phyloP scores from a whole-genome alignment of 2,113 vertebrate genomes.

The Ailurus styani region DNA sequence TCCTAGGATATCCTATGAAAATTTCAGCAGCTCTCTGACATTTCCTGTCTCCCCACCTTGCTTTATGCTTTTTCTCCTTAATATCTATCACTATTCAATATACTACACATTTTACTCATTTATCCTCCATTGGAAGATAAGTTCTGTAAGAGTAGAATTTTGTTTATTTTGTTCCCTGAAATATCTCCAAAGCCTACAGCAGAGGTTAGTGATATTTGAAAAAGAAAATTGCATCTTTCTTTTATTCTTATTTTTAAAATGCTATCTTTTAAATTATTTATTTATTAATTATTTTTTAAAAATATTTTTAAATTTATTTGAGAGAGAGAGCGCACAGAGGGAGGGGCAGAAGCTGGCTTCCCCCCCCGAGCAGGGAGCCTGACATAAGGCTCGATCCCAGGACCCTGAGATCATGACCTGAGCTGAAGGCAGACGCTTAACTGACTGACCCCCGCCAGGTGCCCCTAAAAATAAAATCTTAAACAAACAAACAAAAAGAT shows the following conservation, averaged over 20 bases:
- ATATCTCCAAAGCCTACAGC: background rate
- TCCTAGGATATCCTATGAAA: background rate
- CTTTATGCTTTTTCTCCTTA: background rate
- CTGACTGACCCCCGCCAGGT: background rate
- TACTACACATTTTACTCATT: background rate
- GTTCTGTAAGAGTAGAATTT: background rate
- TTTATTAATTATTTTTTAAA: too few species aligned
- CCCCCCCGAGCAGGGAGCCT: background rate
- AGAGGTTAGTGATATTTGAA: background rate
- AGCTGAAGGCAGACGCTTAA: background rate
- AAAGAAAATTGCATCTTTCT: background rate
- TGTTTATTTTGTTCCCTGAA: background rate
- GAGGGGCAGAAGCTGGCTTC: background rate
- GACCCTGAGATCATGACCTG: too few species aligned
- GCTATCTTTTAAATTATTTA: background rate
- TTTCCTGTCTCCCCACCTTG: background rate
- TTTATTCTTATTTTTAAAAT: background rate
- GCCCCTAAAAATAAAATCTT: background rate
- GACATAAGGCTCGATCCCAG: background rate
- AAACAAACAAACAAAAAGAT: too few species aligned
- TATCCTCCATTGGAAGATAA: background rate
- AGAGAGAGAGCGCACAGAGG: background rate
- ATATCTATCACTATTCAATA: background rate
- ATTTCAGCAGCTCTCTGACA: background rate
- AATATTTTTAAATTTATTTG: too few species aligned